A percentile compares a stretch with the other conserved stretches of the same genome.
These are phyloP conservation scores for Choloepus hoffmanni DNA, from an alignment of 2,113 vertebrate species.

Conservation along the genomic window DNA sequence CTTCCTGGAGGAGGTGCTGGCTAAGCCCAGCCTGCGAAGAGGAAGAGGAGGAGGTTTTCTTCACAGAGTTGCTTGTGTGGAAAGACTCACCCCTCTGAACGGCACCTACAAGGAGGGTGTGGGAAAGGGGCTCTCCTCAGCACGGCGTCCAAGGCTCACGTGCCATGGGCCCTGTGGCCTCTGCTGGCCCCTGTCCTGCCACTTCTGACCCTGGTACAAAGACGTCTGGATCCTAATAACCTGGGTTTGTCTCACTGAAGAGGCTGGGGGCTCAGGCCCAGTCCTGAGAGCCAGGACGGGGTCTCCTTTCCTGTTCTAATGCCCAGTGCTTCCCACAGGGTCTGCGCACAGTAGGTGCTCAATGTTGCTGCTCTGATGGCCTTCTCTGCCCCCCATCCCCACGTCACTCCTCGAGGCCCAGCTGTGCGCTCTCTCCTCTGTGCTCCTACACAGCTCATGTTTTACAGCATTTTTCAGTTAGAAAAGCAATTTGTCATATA, in stretches of 20 bases:
- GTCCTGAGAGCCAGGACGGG: not conserved
- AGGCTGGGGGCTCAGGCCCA: not conserved
- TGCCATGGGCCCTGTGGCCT: not conserved
- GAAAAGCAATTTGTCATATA: not conserved
- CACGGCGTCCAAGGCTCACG: not conserved
- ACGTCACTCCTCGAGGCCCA: not conserved
- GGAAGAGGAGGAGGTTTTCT: not conserved
- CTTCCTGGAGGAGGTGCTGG: slow-evolving; percentile 28
- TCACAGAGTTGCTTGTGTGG: not conserved
- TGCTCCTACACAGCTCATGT: not conserved
- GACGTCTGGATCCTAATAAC: not conserved
- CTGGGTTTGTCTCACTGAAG: not conserved
- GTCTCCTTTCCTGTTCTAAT: not conserved
- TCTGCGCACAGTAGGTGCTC: not conserved
- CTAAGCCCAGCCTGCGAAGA: not conserved
- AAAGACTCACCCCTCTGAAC: not conserved
- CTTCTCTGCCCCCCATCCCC: not conserved
- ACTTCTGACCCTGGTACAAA: not conserved
- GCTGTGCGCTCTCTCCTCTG: not conserved
- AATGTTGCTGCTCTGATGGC: not conserved
- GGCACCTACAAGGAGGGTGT: not conserved
- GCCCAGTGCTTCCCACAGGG: not conserved
- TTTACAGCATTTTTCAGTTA: fast-evolving
- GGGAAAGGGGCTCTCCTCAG: not conserved
- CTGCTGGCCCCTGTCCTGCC: not conserved